phyloP scores from a whole-genome alignment of 2,888 invertebrate species.

The Euplexia lucipara region DNA sequence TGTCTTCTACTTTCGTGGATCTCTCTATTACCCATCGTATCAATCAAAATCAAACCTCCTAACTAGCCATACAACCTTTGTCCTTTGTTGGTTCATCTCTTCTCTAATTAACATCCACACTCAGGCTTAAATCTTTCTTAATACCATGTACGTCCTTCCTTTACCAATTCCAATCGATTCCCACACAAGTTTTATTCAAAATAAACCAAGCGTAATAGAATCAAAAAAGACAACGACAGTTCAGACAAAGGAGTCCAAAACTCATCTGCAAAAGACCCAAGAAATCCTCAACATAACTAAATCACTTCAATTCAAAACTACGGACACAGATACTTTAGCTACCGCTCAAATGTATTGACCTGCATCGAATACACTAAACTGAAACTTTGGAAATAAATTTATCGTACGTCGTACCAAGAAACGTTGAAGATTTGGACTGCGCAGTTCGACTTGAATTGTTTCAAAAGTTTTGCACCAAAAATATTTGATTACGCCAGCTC shows the following conservation, averaged over 20 bases:
- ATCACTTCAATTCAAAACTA: constrained; percentile 53
- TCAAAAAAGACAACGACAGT: no score
- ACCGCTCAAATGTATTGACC: constrained; percentile 77
- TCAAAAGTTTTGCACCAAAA: constrained; percentile 51
- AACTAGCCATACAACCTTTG: no score
- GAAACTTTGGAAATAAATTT: constrained; percentile 81
- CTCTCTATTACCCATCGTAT: no score
- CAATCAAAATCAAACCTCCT: no score
- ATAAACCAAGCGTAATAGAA: no score
- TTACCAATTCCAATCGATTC: no score
- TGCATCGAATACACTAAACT: constrained; percentile 75
- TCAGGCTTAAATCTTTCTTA: no score
- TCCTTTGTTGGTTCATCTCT: no score
- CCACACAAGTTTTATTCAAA: no score
- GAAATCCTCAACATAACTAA: constrained; percentile 50
- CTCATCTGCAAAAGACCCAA: constrained; percentile 27
- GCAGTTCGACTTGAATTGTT: constrained; percentile 53
- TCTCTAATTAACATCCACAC: no score
- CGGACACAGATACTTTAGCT: constrained; percentile 66
- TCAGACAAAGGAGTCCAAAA: constrained; percentile 14
- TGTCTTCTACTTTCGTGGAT: no score
- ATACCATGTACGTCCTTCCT: no score
- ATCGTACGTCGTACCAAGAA: constrained; percentile 69
- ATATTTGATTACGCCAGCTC: constrained; percentile 59
- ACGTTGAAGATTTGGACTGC: constrained; percentile 57